A percentile compares a stretch with the other conserved stretches of the same genome.
Conservation (phyloP, 2,113 vertebrate species). For the Ceyx margarethae region DNA sequence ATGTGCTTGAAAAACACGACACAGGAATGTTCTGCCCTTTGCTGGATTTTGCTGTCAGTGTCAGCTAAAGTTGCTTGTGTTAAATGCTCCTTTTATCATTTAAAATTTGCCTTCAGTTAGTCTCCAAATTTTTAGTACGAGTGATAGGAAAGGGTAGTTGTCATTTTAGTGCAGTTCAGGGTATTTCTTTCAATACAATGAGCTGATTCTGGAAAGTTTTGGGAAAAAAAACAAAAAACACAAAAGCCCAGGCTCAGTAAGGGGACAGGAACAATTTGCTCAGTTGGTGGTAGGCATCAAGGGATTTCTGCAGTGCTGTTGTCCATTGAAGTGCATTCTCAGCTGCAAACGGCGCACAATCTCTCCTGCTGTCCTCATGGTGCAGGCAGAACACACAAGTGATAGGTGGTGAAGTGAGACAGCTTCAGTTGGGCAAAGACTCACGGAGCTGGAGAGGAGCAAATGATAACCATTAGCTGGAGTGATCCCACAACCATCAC, state of each 20-base stretch:
- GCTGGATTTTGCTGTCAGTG: slow-evolving; percentile 56
- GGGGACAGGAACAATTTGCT: slow-evolving; percentile 3
- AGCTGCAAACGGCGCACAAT: slow-evolving; percentile 63
- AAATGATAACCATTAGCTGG: neutral
- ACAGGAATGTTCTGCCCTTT: slow-evolving; percentile 68
- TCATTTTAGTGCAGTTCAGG: slow-evolving; percentile 31
- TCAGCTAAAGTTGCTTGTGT: slow-evolving; percentile 54
- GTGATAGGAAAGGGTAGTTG: slow-evolving; percentile 5
- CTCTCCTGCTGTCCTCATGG: slow-evolving; percentile 40
- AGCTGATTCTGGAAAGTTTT: slow-evolving; percentile 57
- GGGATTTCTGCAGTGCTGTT: slow-evolving; percentile 48
- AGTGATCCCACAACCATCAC: fast-evolving
- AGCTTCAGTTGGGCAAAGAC: neutral
- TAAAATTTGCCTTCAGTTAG: slow-evolving; percentile 47
- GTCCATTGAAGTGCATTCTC: slow-evolving; percentile 67
- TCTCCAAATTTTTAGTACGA: slow-evolving; percentile 46
- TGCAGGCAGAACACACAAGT: neutral
- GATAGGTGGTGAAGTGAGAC: neutral
- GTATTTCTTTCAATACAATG: slow-evolving; percentile 47
- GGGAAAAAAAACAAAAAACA: neutral
- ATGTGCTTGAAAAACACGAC: slow-evolving; percentile 70
- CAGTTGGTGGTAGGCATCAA: neutral
- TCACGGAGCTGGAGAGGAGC: neutral
- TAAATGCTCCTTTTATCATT: slow-evolving; percentile 48
- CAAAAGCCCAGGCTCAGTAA: slow-evolving; percentile 22